Evolutionary conservation across 2,888 invertebrate species (phyloP).

Genomic region (Leuctra nigra): DNA sequence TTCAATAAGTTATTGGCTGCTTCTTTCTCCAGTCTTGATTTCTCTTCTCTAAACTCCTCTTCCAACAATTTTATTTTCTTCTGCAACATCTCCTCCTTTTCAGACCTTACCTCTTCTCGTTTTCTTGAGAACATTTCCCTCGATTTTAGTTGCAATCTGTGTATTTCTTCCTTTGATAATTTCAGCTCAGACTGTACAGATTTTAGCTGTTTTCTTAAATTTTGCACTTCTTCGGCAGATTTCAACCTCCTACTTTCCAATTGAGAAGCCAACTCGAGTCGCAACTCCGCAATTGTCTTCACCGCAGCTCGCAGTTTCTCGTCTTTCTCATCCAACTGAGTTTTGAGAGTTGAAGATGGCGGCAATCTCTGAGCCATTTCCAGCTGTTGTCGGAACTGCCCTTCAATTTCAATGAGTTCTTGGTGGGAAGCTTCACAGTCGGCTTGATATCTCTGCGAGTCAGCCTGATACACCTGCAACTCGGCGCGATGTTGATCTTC

Average conservation of each 20-base stretch:
- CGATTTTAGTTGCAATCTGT: neutral
- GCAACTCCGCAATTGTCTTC: conserved; percentile 43
- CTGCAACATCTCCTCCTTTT: conserved; percentile 24
- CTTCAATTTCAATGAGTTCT: conserved; percentile 19
- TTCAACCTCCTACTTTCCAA: conserved; percentile 35
- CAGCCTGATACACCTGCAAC: conserved; percentile 55
- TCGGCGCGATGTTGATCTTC: conserved; percentile 57
- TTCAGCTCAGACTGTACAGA: conserved; percentile 26
- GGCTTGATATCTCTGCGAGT: conserved; percentile 36
- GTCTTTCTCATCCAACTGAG: conserved; percentile 39
- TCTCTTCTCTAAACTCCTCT: conserved; percentile 36
- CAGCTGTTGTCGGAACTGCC: conserved; percentile 6
- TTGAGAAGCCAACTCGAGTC: conserved; percentile 36
- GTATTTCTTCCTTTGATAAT: neutral
- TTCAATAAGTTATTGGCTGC: conserved; percentile 37
- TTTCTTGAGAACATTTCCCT: conserved; percentile 1
- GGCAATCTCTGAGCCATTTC: conserved; percentile 6
- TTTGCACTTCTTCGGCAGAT: conserved; percentile 43
- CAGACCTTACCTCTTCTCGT: conserved; percentile 22
- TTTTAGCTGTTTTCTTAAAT: conserved; percentile 45
- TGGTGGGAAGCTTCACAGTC: conserved; percentile 30
- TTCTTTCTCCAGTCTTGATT: conserved; percentile 33
- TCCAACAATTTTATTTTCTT: conserved; percentile 35
- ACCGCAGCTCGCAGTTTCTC: conserved; percentile 43
- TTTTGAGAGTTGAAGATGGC: conserved; percentile 27